Evolutionary conservation across 2,113 vertebrate species (phyloP).

Genomic region (Leptobrachium ailaonicum): DNA sequence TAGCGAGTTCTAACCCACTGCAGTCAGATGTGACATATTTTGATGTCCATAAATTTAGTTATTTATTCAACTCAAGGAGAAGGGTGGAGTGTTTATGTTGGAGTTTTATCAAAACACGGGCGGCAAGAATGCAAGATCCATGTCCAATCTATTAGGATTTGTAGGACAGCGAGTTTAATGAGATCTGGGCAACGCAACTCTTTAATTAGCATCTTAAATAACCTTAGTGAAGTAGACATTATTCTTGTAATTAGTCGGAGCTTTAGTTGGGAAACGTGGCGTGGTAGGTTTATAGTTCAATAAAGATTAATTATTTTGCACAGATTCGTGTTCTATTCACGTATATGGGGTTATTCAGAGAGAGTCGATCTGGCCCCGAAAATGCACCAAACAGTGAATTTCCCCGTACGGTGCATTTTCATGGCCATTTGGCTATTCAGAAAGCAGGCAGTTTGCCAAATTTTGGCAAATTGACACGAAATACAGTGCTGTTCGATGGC

Average conservation of each 20-base stretch:
- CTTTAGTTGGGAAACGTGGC: neutral
- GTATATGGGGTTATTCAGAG: no score
- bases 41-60: neutral
- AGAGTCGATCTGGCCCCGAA: no score
- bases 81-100: no score
- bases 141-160: constrained; percentile 6
- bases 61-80: neutral
- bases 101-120: neutral
- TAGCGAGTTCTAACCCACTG: neutral
- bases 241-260: neutral
- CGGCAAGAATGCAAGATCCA: constrained; percentile 1
- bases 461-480: no score
- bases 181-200: neutral
- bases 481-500: no score
- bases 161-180: neutral
- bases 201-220: constrained; percentile 8
- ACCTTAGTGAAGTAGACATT: neutral
- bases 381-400: no score
- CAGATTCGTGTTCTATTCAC: no score
- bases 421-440: no score
- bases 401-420: no score
- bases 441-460: no score
- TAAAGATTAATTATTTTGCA: no score
- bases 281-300: neutral
- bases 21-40: no score